Evolutionary conservation across 2,113 vertebrate genomes (phyloP), one percentile per base, ranked within the genome.

Genomic region (Tursiops truncatus): DNA sequence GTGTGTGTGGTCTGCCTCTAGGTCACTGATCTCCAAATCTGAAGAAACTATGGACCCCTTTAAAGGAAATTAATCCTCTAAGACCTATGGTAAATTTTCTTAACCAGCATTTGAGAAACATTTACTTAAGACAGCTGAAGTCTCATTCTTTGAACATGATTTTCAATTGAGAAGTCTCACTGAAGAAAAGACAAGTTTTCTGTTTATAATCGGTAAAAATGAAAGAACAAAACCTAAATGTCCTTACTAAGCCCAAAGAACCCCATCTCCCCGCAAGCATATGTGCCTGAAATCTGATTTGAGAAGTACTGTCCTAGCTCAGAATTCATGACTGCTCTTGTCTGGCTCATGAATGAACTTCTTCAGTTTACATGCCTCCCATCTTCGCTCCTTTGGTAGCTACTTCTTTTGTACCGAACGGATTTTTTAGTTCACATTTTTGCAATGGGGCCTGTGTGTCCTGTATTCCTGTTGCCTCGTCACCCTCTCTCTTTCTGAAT

Each of bases 131-230:
- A 91, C 76, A 89, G 80, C 44, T 67, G 70, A 79, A 92, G 76
- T 80, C 23, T 95, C 68, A 67, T 83, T 83, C 36, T 87, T 83
- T 81, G 68, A 60, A 90, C 2, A 56, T 73, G 60, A 93, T 53
- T 95, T 96, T 95, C 68, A 74, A 71, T 9, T 58, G 56, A 94
- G 56, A 97, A 93, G 77, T 90, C 20, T 95, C 63, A 87, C 18
- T 28, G n/a, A 38, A 85, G 50, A 70, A 91, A 73, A 38, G 44
- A n/a, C 1, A 93, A 28, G 21, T 73, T 95, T 94, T 82, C 41
- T 82, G 50, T 94, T 97, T 84, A 77, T 81, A 82, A 91, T 53
- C 28, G 12, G 77, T 23, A 50, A 95, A 88, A 88, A 87, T 6
- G 50, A 89, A 97, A 85, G 65, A 33, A 79, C 33, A 84, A 65